Evolutionary conservation across 2,113 vertebrate genomes (phyloP), one percentile per base, ranked within the genome.

Genomic region (Poeciliopsis turrubarensis): DNA sequence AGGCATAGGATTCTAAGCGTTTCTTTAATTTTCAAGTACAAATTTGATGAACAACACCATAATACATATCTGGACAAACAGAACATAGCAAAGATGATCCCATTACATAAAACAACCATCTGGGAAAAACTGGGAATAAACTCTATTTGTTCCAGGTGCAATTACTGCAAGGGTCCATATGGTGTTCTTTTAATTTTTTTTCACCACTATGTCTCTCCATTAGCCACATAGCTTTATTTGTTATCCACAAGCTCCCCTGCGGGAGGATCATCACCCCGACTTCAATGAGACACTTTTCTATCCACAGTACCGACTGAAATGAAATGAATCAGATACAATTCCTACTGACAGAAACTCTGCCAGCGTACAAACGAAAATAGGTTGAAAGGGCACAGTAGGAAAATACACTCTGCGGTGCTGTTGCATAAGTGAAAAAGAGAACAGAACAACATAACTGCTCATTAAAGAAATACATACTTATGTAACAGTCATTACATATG

Each of bases 11-110:
- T 79, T 73, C 65, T 87, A 85, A 60, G 47, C 11, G 25, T 57
- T 79, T 74, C 89, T 91, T 87, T 17, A 12, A 86, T 89, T 82
- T 81, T 31, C 75, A 85, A 91, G 71, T 91, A 91, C 86, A 92
- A 79, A 83, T 82, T 37, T 83, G 62, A 83, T 75, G 72, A 79
- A 82, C 70, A 85, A 81, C 84, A 86, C 69, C 39, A 29, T 80
- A 86, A 87, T 80, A 62, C 72, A 88, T 9, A 10, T 83, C 60
- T 90, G 25, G 87, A 84, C 44, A 82, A 65, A 87, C n/a, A 75
- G 44, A 83, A 87, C 72, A 68, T 78, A 72, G 78, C 71, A 85
- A 72, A 86, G 27, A 80, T 76, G 29, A 71, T 72, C 57, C 29
- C 29, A 72, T 83, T 80, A 87, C 70, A 66, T 86, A 79, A 87